These are phyloP conservation scores for Heterocephalus glaber DNA, from an alignment of 2,113 vertebrate species.

Conservation along the genomic window DNA sequence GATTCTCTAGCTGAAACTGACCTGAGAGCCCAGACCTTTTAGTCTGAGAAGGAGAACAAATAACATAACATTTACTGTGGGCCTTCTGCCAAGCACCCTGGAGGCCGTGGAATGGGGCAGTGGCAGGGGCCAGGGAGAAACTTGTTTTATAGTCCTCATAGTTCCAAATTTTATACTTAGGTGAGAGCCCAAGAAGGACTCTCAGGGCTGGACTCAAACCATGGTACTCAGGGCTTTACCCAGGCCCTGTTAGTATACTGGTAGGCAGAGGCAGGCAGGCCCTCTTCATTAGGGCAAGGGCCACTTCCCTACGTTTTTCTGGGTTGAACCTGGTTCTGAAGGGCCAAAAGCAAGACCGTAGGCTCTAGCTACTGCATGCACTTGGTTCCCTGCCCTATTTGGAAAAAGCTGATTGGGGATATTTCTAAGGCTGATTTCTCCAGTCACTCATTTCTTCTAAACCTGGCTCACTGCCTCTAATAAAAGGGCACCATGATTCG, in stretches of 20 bases:
- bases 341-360: neutral
- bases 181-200: neutral
- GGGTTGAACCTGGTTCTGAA: neutral
- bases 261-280: neutral
- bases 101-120: neutral
- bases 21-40: neutral
- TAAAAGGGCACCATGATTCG: conserved; percentile 37
- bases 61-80: neutral
- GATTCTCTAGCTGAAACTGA: neutral
- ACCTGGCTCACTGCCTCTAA: conserved; percentile 55
- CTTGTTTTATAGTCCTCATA: neutral
- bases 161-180: neutral
- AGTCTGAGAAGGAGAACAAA: neutral
- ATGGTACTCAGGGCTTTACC: neutral
- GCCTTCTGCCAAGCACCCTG: neutral
- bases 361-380: neutral
- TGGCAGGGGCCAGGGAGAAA: neutral
- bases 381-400: neutral
- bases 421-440: conserved; percentile 32
- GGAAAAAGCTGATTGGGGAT: neutral
- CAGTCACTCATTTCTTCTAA: conserved; percentile 26
- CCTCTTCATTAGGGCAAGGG: neutral
- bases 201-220: neutral
- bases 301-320: neutral
- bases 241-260: neutral